phyloP scores from a whole-genome alignment of 2,797 vertebrate species.

The Phylloscopus collybita region DNA sequence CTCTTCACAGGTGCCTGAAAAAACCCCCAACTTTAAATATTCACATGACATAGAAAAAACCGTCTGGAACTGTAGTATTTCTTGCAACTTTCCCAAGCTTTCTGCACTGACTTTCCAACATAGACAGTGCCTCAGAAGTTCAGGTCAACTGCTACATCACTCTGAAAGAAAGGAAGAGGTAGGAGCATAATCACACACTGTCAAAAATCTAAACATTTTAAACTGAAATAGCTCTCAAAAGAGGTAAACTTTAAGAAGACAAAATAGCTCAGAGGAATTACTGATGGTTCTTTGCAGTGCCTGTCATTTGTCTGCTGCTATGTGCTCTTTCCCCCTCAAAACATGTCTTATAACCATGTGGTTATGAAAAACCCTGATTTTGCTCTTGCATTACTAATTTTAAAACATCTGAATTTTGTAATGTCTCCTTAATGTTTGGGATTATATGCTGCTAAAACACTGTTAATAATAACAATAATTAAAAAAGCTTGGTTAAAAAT shows the following conservation, averaged over 20 bases:
- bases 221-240: slow-evolving; percentile 2
- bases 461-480: neutral
- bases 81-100: neutral
- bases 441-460: neutral
- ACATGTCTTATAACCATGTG: neutral
- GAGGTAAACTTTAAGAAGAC: neutral
- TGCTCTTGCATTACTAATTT: neutral
- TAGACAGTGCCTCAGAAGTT: neutral
- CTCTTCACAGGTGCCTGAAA: neutral
- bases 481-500: neutral
- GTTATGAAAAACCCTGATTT: neutral
- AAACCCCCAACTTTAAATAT: neutral
- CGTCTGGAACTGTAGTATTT: neutral
- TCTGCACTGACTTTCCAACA: neutral
- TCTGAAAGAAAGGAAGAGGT: neutral
- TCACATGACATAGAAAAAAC: neutral
- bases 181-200: neutral
- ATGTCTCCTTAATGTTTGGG: neutral
- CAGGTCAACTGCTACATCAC: neutral
- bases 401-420: neutral
- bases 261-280: neutral
- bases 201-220: neutral
- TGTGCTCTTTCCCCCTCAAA: neutral
- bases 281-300: neutral
- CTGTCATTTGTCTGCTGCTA: neutral